A percentile compares a stretch with the other conserved stretches of the same genome.
phyloP scores from a whole-genome alignment of 1,140 invertebrate species.

The Anoplophora glabripennis region DNA sequence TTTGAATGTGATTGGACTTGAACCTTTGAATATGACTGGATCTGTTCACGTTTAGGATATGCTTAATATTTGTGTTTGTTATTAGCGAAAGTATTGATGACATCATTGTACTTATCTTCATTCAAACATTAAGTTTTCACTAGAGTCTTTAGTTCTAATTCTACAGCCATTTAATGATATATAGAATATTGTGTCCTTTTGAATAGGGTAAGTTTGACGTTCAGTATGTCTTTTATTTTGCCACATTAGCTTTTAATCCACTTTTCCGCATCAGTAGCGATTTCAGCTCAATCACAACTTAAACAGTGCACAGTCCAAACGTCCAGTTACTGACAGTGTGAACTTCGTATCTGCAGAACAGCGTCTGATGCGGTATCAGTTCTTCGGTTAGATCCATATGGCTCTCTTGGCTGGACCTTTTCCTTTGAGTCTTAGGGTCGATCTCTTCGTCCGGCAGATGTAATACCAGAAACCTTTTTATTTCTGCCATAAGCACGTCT shows the following conservation, averaged over 20 bases:
- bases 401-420: slow-evolving; percentile 24
- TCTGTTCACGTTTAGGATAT: too few species aligned
- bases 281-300: slow-evolving; percentile 14
- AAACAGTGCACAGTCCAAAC: slow-evolving; percentile 33
- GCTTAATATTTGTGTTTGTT: neutral
- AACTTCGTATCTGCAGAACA: slow-evolving; percentile 27
- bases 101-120: neutral
- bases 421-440: slow-evolving; percentile 28
- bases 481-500: slow-evolving; percentile 26
- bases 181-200: slow-evolving; percentile 18
- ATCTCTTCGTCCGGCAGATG: slow-evolving; percentile 24
- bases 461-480: slow-evolving; percentile 26
- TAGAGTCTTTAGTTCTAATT: too few species aligned
- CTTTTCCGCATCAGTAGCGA: slow-evolving; percentile 11
- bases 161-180: slow-evolving; percentile 13
- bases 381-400: slow-evolving; percentile 13
- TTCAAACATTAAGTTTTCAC: neutral
- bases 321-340: slow-evolving; percentile 33
- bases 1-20: too few species aligned
- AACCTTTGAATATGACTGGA: neutral
- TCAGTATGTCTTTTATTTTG: slow-evolving; percentile 17
- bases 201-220: slow-evolving; percentile 13
- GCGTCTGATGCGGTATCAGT: slow-evolving; percentile 27
- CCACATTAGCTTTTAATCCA: slow-evolving; percentile 22
- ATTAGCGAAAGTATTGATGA: neutral